A percentile compares a stretch with the other conserved stretches of the same genome.
phyloP scores from a whole-genome alignment of 2,888 invertebrate genomes.

The Podotricha telesiphe region DNA sequence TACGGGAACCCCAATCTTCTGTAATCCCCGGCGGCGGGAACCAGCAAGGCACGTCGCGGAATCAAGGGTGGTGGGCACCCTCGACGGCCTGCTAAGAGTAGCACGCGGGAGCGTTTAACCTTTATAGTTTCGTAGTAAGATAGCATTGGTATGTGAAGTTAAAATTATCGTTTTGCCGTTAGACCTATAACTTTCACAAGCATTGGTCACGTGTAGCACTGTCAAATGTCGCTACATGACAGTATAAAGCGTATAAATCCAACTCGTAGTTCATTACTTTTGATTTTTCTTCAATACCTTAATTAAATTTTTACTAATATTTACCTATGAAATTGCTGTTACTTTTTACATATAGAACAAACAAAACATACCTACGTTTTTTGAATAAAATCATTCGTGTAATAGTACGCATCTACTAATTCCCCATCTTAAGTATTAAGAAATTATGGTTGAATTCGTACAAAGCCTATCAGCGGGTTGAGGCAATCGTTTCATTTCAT shows the following conservation, averaged over 20 bases:
- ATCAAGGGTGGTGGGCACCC: too few relatives aligned
- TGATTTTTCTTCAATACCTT: not conserved
- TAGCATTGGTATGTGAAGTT: not conserved
- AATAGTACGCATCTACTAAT: not conserved
- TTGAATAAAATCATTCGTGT: not conserved
- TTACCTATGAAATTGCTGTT: too few relatives aligned
- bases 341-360: not conserved
- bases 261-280: not conserved
- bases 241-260: not conserved
- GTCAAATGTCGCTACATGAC: conserved; percentile 19
- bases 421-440: not conserved
- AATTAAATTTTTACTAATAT: not conserved
- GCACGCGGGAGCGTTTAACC: too few relatives aligned
- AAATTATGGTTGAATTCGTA: conserved; percentile 11
- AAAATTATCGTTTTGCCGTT: not conserved
- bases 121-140: not conserved
- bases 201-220: conserved; percentile 10
- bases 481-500: conserved; percentile 31
- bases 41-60: too few relatives aligned
- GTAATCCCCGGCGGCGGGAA: too few relatives aligned
- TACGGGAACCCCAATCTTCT: too few relatives aligned
- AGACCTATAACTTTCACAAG: not conserved
- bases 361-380: not conserved
- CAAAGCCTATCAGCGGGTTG: conserved; percentile 17
- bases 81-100: too few relatives aligned